These are phyloP conservation scores for Bovichtus diacanthus DNA, from an alignment of 2,797 vertebrate genomes.

Conservation along the genomic window DNA sequence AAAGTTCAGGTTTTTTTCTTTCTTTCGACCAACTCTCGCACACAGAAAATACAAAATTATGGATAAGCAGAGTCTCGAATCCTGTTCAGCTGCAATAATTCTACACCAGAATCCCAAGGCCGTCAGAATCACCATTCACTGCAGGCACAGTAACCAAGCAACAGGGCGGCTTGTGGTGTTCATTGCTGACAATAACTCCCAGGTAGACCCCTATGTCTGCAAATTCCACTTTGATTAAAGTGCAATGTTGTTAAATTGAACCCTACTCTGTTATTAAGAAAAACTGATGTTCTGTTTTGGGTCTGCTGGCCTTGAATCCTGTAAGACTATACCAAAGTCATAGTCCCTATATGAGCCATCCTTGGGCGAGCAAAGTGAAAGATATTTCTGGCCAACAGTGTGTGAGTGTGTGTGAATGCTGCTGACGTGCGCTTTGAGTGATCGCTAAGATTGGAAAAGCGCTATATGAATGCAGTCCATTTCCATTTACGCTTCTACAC, in stretches of 20 bases:
- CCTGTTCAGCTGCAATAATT: conserved; percentile 47
- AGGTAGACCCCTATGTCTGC: conserved; percentile 49
- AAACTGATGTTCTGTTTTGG: conserved; percentile 35
- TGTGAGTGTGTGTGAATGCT: no score
- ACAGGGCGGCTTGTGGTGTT: conserved; percentile 52
- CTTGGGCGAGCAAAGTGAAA: neutral
- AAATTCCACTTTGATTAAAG: conserved; percentile 78
- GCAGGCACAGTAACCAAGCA: conserved; percentile 77
- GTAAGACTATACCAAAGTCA: neutral
- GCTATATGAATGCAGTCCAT: no score
- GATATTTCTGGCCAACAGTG: no score
- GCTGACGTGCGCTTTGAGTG: no score
- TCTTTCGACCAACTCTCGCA: conserved; percentile 1
- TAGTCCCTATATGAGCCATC: conserved; percentile 10
- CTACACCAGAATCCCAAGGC: conserved; percentile 52
- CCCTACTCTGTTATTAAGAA: conserved; percentile 32
- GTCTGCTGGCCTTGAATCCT: conserved; percentile 18
- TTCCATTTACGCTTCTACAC: no score
- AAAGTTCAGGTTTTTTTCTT: neutral
- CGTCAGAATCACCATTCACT: conserved; percentile 60
- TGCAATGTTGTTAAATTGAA: conserved; percentile 57
- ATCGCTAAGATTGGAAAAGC: no score
- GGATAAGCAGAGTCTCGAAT: conserved; percentile 38
- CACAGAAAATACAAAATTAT: conserved; percentile 32
- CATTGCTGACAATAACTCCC: conserved; percentile 55